These are phyloP conservation scores for Oncorhynchus masou DNA, from an alignment of 2,113 vertebrate genomes.

Conservation along the genomic window DNA sequence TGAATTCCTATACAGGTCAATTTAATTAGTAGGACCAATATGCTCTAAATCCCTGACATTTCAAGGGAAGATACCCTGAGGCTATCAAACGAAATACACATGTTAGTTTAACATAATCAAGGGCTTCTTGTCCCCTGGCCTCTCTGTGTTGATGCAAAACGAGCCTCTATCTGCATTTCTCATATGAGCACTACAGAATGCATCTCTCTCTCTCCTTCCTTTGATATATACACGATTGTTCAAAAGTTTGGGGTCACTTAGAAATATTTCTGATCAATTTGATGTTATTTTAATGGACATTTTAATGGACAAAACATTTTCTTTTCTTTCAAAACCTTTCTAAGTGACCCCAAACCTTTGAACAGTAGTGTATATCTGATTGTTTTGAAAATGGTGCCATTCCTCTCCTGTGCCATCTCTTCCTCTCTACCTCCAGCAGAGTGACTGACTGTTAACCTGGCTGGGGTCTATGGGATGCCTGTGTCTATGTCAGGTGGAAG, in stretches of 20 bases:
- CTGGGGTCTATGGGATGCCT: not conserved
- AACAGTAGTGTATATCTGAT: no score
- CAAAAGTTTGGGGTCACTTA: no score
- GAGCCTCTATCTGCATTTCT: no score
- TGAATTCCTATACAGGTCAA: slow-evolving; percentile 3
- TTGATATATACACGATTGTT: not conserved
- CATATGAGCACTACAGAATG: not conserved
- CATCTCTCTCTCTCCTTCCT: not conserved
- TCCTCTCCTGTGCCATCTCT: not conserved
- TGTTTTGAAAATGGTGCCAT: not conserved
- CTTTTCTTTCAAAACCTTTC: no score
- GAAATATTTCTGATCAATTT: no score
- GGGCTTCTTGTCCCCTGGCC: slow-evolving; percentile 17
- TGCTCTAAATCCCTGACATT: slow-evolving; percentile 26
- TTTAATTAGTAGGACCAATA: slow-evolving; percentile 24
- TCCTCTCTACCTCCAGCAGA: not conserved
- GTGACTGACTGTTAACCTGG: no score
- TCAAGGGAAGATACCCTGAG: slow-evolving; percentile 18
- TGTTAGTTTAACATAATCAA: slow-evolving; percentile 23
- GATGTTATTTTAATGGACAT: no score
- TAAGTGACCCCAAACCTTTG: no score
- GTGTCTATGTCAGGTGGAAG: slow-evolving; percentile 35
- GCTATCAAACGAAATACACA: slow-evolving; percentile 18
- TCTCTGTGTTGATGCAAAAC: no score
- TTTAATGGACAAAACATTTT: no score